phyloP scores from a whole-genome alignment of 2,888 invertebrate genomes.

The Megastigmus dorsalis region DNA sequence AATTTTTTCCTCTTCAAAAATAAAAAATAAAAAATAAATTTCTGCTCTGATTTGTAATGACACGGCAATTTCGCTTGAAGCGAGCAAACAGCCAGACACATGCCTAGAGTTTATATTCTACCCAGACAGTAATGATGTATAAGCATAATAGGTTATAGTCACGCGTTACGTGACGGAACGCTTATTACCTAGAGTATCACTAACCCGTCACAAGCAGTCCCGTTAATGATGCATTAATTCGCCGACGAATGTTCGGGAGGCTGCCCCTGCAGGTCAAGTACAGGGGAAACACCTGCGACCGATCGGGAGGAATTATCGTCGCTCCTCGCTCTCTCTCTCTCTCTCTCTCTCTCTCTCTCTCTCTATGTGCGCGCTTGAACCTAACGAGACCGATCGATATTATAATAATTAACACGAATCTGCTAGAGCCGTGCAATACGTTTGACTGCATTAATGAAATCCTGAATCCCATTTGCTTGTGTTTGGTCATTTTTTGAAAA shows the following conservation, averaged over 20 bases:
- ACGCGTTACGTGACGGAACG: conserved; percentile 23
- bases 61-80: not conserved
- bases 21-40: no score
- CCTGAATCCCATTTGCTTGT: not conserved
- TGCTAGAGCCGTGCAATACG: not conserved
- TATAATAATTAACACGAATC: conserved; percentile 10
- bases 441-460: conserved; percentile 1
- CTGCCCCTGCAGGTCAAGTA: conserved; percentile 19
- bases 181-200: conserved; percentile 58
- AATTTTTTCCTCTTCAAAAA: no score
- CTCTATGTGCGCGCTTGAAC: conserved; percentile 5
- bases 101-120: conserved; percentile 4
- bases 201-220: conserved; percentile 62
- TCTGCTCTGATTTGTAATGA: not conserved
- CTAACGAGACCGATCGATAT: conserved; percentile 22
- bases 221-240: conserved; percentile 65
- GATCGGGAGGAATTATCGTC: conserved; percentile 46
- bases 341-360: not conserved
- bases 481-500: not conserved
- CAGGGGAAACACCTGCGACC: conserved; percentile 36
- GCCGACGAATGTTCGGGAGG: conserved; percentile 48
- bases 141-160: conserved; percentile 22
- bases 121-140: conserved; percentile 23
- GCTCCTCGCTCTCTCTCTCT: not conserved
- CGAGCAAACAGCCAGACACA: not conserved